A percentile compares a stretch with the other conserved stretches of the same genome.
Evolutionary conservation across 1,140 invertebrate species (phyloP).

Genomic region (Metaphire vulgaris): DNA sequence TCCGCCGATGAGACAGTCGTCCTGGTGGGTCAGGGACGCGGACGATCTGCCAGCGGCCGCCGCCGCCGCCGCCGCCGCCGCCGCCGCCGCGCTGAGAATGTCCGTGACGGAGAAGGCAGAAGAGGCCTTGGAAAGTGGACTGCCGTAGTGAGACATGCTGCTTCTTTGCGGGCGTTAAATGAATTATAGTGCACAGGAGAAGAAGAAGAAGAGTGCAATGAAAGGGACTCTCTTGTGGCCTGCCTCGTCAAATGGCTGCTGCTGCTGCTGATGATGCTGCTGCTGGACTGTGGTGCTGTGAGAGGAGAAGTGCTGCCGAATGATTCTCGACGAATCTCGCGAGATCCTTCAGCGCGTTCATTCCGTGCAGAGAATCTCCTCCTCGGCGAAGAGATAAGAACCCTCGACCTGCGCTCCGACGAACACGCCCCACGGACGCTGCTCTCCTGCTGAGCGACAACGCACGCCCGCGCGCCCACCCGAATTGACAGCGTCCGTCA

Average conservation of each 20-base stretch:
- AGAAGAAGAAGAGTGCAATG: background rate
- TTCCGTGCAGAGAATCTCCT: background rate
- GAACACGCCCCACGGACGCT: background rate
- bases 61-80: too few relatives aligned
- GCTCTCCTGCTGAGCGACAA: too few relatives aligned
- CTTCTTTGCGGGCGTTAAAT: background rate
- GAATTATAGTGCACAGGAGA: background rate
- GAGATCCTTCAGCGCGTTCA: background rate
- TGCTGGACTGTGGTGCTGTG: background rate
- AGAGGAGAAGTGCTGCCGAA: background rate
- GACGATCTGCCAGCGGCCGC: background rate
- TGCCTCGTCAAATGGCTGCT: too few relatives aligned
- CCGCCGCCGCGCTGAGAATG: background rate
- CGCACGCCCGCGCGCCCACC: too few relatives aligned
- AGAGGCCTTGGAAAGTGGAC: background rate
- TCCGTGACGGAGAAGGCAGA: background rate
- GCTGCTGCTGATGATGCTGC: background rate
- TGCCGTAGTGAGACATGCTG: background rate
- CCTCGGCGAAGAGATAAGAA: background rate
- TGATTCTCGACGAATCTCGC: background rate
- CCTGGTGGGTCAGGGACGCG: background rate
- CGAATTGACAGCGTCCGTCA: too few relatives aligned
- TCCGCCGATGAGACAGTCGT: background rate
- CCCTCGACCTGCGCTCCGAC: background rate
- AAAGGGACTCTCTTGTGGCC: background rate